Conservation (phyloP, 2,888 invertebrate species). For the Troides oblongomaculatus region DNA sequence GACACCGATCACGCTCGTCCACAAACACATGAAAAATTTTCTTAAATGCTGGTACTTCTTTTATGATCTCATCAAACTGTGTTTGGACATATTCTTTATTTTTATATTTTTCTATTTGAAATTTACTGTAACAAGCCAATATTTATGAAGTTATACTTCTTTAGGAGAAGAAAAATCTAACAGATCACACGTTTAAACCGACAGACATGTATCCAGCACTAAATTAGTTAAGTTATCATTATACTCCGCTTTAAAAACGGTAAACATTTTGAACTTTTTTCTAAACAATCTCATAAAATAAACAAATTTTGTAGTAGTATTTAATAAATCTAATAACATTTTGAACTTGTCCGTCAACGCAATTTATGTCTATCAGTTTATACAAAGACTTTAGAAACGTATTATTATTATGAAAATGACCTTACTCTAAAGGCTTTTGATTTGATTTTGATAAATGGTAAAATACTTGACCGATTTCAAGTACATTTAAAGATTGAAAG, state of each 20-base stretch:
- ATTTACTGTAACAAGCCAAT: slow-evolving; percentile 45
- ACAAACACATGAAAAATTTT: slow-evolving; percentile 76
- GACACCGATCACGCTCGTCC: slow-evolving; percentile 71
- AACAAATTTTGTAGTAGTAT: too few relatives aligned
- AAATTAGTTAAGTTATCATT: too few relatives aligned
- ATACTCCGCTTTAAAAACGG: too few relatives aligned
- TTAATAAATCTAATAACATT: too few relatives aligned
- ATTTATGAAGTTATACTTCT: neutral
- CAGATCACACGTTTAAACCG: too few relatives aligned
- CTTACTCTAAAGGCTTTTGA: slow-evolving; percentile 68
- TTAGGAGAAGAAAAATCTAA: too few relatives aligned
- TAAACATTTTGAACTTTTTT: too few relatives aligned
- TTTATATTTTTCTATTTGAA: slow-evolving; percentile 66
- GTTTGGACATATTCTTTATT: slow-evolving; percentile 69
- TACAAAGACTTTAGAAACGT: neutral
- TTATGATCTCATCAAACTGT: slow-evolving; percentile 70
- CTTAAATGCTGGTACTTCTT: slow-evolving; percentile 71
- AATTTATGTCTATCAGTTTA: neutral
- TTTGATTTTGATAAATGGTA: slow-evolving; percentile 66
- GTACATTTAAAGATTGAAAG: slow-evolving; percentile 65
- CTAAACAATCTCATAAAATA: too few relatives aligned
- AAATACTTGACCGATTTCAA: slow-evolving; percentile 70
- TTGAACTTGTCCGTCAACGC: slow-evolving; percentile 18
- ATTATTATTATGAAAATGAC: neutral
- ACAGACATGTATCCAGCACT: too few relatives aligned